phyloP scores from a whole-genome alignment of 2,888 invertebrate species.

The Cylloceria caligata region DNA sequence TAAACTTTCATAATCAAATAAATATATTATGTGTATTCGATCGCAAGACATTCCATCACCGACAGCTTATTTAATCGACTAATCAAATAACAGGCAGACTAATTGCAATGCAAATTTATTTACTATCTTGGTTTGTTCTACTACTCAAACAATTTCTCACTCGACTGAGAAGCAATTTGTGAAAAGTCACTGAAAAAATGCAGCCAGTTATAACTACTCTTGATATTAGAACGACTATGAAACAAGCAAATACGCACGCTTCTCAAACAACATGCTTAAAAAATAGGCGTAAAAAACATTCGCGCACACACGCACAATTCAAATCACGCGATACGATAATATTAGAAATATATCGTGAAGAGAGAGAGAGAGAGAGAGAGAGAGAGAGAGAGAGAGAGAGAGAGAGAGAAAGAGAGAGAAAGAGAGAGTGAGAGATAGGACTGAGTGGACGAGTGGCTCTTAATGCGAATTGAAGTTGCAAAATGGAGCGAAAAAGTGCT shows the following conservation, averaged over 20 bases:
- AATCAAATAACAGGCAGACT: slow-evolving; percentile 70
- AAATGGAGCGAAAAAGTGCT: slow-evolving; percentile 6
- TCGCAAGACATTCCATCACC: slow-evolving; percentile 80
- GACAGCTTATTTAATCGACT: slow-evolving; percentile 62
- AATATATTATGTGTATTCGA: slow-evolving; percentile 65
- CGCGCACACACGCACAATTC: slow-evolving; percentile 66
- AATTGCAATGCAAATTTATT: slow-evolving; percentile 73
- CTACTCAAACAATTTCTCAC: slow-evolving; percentile 18
- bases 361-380: slow-evolving; percentile 39
- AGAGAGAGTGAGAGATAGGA: slow-evolving; percentile 44
- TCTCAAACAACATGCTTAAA: slow-evolving; percentile 73
- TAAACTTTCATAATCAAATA: slow-evolving; percentile 65
- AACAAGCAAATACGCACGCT: slow-evolving; percentile 53
- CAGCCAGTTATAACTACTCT: slow-evolving; percentile 36
- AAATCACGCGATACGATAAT: slow-evolving; percentile 41
- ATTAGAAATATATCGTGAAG: slow-evolving; percentile 44
- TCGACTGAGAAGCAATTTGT: background rate
- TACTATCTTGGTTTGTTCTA: slow-evolving; percentile 57
- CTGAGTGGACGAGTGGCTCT: slow-evolving; percentile 55
- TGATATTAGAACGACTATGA: slow-evolving; percentile 36
- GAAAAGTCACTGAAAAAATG: slow-evolving; percentile 35
- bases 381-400: slow-evolving; percentile 34
- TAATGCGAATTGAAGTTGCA: slow-evolving; percentile 22
- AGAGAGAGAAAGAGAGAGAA: slow-evolving; percentile 34
- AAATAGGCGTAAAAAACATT: slow-evolving; percentile 66